These are phyloP conservation scores for Leucophenga montana DNA, from an alignment of 2,888 invertebrate genomes.

Conservation along the genomic window DNA sequence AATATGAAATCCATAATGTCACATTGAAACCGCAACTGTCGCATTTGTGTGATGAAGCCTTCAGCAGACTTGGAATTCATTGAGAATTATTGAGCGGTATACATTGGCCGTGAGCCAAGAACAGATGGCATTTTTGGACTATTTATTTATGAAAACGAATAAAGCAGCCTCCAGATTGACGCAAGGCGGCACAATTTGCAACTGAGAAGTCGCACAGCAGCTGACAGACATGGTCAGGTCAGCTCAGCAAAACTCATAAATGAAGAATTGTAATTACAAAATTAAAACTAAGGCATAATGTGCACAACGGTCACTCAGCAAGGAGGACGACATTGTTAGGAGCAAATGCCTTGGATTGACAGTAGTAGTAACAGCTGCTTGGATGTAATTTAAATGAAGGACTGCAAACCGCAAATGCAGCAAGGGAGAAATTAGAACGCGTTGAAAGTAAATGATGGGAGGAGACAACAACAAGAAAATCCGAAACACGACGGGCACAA, in stretches of 20 bases:
- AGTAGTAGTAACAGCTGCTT: not conserved
- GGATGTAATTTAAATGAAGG: not conserved
- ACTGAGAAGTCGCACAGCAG: not conserved
- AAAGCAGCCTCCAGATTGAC: not conserved
- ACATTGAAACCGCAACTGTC: constrained; percentile 11
- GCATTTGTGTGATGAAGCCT: constrained; percentile 27
- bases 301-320: not conserved
- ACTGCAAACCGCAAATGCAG: constrained; percentile 5
- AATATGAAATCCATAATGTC: constrained; percentile 1
- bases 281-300: constrained; percentile 53
- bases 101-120: constrained; percentile 24
- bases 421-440: not conserved
- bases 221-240: not conserved
- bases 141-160: not conserved
- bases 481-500: constrained; percentile 7
- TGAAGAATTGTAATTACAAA: constrained; percentile 60
- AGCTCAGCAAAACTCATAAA: constrained; percentile 29
- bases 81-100: constrained; percentile 51
- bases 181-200: not conserved
- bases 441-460: not conserved
- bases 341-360: too few relatives aligned
- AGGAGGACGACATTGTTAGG: not conserved
- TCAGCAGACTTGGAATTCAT: constrained; percentile 50
- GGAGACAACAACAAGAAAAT: not conserved
- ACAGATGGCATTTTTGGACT: constrained; percentile 10